Conservation (phyloP, 2,113 vertebrate species). For the Barnardius zonarius region DNA sequence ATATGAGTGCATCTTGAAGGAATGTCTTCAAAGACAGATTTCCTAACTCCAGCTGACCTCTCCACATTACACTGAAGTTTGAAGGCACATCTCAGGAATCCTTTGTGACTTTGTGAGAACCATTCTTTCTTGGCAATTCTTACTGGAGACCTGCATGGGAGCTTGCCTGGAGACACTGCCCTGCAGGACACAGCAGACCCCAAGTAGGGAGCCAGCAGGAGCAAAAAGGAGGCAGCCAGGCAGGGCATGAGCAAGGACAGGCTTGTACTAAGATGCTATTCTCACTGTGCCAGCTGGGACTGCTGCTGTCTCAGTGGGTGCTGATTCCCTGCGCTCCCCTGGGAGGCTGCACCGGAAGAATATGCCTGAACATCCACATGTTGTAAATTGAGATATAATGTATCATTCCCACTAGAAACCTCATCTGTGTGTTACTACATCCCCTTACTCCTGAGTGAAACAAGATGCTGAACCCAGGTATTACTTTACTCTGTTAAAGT, state of each 20-base stretch:
- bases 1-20: background rate
- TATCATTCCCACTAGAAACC: background rate
- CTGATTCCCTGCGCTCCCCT: background rate
- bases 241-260: fast-evolving
- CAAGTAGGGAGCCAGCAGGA: background rate
- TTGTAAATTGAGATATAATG: background rate
- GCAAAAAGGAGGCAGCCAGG: background rate
- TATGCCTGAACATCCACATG: background rate
- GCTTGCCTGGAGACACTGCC: background rate
- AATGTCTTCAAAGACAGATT: background rate
- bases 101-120: background rate
- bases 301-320: background rate
- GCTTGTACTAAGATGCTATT: background rate
- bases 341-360: background rate
- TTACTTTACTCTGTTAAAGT: background rate
- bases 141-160: background rate
- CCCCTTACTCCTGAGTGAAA: background rate
- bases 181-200: background rate
- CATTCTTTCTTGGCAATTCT: background rate
- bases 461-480: background rate
- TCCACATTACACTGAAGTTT: background rate
- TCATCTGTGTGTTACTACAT: background rate
- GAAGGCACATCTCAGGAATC: background rate
- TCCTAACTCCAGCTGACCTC: background rate
- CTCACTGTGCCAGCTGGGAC: background rate